Evolutionary conservation across 64 coral and sea anemone genomes (phyloP).

Genomic region (Montipora efflorescens): DNA sequence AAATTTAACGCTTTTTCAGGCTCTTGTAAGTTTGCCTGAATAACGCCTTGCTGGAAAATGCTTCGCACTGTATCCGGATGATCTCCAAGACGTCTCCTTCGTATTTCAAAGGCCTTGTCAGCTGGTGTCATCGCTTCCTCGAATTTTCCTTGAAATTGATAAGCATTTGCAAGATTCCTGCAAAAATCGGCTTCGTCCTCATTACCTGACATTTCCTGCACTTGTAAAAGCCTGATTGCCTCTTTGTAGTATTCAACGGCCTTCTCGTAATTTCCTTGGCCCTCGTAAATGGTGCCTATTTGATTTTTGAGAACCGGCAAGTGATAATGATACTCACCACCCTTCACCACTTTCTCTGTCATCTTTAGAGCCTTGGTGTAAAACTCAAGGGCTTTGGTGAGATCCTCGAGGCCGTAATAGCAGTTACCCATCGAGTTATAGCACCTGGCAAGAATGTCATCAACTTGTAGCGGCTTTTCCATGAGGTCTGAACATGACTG

Average conservation of each 20-base stretch:
- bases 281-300: slow-evolving; percentile 1
- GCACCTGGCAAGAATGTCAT: slow-evolving; percentile 14
- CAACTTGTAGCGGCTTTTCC: neutral
- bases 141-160: neutral
- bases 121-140: neutral
- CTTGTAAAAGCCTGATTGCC: slow-evolving; percentile 28
- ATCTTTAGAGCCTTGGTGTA: slow-evolving; percentile 34
- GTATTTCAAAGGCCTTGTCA: slow-evolving; percentile 26
- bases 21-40: neutral
- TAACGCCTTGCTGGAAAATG: slow-evolving; percentile 33
- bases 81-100: slow-evolving; percentile 12
- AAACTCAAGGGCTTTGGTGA: neutral
- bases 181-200: slow-evolving; percentile 11
- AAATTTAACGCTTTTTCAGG: slow-evolving; percentile 35
- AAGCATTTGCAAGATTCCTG: slow-evolving; percentile 54
- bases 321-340: slow-evolving; percentile 21
- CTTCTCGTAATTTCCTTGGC: neutral
- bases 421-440: slow-evolving; percentile 64
- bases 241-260: slow-evolving; percentile 42
- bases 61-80: slow-evolving; percentile 47
- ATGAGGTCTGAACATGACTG: neutral
- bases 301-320: slow-evolving; percentile 36
- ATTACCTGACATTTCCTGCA: slow-evolving; percentile 7
- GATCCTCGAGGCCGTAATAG: neutral
- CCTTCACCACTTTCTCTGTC: neutral